Conservation (phyloP, 2,113 vertebrate species). For the Colinus virginianus region DNA sequence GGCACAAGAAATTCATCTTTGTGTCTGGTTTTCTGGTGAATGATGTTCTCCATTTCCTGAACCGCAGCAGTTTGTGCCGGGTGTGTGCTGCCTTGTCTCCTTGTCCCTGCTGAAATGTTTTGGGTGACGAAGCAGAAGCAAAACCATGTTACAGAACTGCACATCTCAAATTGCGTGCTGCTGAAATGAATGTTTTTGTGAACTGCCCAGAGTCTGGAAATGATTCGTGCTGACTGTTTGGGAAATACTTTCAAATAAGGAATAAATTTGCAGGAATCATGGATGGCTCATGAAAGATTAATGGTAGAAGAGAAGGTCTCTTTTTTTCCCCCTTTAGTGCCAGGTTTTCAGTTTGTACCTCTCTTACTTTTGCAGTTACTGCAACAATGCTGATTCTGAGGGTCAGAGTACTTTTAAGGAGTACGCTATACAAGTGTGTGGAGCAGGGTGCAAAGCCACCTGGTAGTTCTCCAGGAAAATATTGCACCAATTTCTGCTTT, state of each 20-base stretch:
- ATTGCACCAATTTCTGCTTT: not conserved
- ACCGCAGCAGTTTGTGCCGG: not conserved
- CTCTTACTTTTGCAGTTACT: constrained; percentile 7
- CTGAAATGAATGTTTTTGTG: not conserved
- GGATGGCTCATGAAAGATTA: constrained; percentile 35
- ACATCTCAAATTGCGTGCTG: not conserved
- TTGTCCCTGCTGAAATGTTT: not conserved
- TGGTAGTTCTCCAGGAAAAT: not conserved
- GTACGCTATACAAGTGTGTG: not conserved
- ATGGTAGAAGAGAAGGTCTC: not conserved
- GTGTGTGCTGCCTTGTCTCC: not conserved
- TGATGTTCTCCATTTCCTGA: not conserved
- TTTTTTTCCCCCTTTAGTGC: not conserved
- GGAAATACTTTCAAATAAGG: constrained; percentile 50
- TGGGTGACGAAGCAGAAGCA: not conserved
- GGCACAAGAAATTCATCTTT: not conserved
- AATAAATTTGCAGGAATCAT: constrained; percentile 7
- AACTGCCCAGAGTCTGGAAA: constrained; percentile 38
- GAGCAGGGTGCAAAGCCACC: not conserved
- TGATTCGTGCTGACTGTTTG: constrained; percentile 30
- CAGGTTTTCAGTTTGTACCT: not conserved
- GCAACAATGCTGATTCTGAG: not conserved
- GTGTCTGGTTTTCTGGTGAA: not conserved
- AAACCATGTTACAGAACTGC: not conserved
- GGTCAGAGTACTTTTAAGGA: not conserved